A percentile compares a stretch with the other conserved stretches of the same genome.
Conservation (phyloP, 1,140 invertebrate species). For the Drosophila setifemur region DNA sequence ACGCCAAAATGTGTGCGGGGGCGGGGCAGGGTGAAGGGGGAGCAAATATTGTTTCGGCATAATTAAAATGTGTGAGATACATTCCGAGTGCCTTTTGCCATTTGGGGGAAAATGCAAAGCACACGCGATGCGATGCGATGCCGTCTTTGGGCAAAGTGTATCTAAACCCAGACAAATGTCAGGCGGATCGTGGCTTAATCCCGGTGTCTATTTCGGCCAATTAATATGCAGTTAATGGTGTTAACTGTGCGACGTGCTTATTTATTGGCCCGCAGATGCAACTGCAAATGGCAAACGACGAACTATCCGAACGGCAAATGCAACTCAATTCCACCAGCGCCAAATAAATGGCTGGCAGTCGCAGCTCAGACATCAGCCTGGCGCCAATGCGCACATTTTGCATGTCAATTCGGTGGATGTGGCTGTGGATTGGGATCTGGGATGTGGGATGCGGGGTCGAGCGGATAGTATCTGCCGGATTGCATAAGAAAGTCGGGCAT, state of each 20-base stretch:
- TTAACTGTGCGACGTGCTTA: conserved; percentile 73
- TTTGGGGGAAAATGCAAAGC: not conserved
- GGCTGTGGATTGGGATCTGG: not conserved
- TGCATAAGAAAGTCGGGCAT: conserved; percentile 65
- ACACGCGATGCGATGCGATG: conserved; percentile 21
- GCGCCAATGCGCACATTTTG: conserved; percentile 57
- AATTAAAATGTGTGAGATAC: conserved; percentile 3
- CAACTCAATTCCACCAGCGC: conserved; percentile 61
- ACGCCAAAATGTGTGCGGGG: conserved; percentile 3
- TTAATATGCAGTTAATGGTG: conserved; percentile 79
- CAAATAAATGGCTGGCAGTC: conserved; percentile 56
- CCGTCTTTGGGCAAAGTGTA: conserved; percentile 37
- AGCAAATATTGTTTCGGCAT: conserved; percentile 22
- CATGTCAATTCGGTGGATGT: conserved; percentile 63
- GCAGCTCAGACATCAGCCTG: conserved; percentile 42
- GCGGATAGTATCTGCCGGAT: conserved; percentile 57
- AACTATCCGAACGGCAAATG: conserved; percentile 15
- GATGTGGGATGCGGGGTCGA: conserved; percentile 7
- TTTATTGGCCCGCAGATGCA: conserved; percentile 70
- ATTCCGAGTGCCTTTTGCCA: conserved; percentile 7
- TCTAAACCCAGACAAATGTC: conserved; percentile 59
- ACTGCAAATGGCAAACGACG: conserved; percentile 47
- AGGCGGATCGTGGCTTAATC: conserved; percentile 43
- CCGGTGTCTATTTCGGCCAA: conserved; percentile 76
- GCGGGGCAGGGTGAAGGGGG: too few relatives aligned